Percentiles rank a stretch among this genome's conserved stretches.
These are phyloP conservation scores for Diceros bicornis DNA, from an alignment of 2,797 vertebrate species.

Conservation along the genomic window DNA sequence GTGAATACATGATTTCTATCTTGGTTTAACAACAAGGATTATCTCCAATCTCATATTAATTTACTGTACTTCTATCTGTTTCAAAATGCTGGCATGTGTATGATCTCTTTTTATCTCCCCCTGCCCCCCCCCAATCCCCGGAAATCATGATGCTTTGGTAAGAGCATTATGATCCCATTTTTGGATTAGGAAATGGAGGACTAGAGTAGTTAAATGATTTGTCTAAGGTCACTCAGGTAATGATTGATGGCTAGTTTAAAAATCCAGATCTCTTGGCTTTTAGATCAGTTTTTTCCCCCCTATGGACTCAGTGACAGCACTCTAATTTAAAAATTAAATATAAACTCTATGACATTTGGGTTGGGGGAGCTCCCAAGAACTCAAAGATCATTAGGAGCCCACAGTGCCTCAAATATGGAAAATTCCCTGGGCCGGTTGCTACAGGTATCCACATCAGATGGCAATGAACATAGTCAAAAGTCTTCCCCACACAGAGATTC, in stretches of 20 bases:
- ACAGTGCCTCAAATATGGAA: background rate
- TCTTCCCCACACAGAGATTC: background rate
- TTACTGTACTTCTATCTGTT: background rate
- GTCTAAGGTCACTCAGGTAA: background rate
- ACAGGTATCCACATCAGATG: background rate
- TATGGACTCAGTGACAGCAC: background rate
- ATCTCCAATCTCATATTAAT: background rate
- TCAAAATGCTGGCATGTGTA: conserved; percentile 43
- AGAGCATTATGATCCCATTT: background rate
- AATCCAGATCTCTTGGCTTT: background rate
- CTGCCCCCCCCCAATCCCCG: no score
- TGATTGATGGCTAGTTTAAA: background rate
- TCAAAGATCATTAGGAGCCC: background rate
- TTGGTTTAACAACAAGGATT: conserved; percentile 26
- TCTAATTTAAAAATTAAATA: conserved; percentile 54
- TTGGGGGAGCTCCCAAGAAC: background rate
- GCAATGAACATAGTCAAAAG: background rate
- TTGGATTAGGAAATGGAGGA: background rate
- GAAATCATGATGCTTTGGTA: background rate
- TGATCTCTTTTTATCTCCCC: background rate
- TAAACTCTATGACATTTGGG: background rate
- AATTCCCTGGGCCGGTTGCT: background rate
- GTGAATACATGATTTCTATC: conserved; percentile 7
- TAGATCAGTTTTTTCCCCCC: background rate
- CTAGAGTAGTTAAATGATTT: background rate